phyloP scores from a whole-genome alignment of 1,140 invertebrate genomes.

The Lepeophtheirus salmonis region DNA sequence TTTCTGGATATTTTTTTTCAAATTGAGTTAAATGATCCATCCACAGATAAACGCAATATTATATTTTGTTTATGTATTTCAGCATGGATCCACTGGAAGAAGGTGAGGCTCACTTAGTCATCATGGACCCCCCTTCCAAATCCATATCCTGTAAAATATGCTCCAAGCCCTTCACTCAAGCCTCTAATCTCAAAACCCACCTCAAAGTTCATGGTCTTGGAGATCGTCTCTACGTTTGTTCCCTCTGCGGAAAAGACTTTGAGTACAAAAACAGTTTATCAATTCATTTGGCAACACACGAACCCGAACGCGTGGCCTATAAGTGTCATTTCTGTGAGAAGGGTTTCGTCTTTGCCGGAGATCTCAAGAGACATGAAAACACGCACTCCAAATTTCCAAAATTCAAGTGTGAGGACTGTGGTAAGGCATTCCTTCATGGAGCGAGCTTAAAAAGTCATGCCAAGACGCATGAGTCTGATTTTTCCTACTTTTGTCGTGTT shows the following conservation, averaged over 20 bases:
- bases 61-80: too few species aligned
- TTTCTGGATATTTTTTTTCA: too few species aligned
- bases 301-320: not conserved
- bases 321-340: not conserved
- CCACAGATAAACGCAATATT: too few species aligned
- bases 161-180: not conserved
- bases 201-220: not conserved
- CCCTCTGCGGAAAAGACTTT: not conserved
- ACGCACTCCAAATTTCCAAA: not conserved
- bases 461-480: not conserved
- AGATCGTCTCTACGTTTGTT: not conserved
- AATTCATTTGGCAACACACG: not conserved
- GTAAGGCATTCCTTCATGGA: not conserved
- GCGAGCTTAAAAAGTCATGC: not conserved
- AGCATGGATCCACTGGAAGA: too few species aligned
- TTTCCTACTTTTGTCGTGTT: not conserved
- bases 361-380: not conserved
- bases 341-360: not conserved
- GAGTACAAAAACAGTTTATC: not conserved
- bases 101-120: too few species aligned
- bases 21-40: too few species aligned
- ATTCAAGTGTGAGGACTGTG: not conserved
- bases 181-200: not conserved
- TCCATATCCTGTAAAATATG: not conserved
- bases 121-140: not conserved